Conservation (phyloP, 2,113 vertebrate genomes). For the Toxotes jaculatrix region DNA sequence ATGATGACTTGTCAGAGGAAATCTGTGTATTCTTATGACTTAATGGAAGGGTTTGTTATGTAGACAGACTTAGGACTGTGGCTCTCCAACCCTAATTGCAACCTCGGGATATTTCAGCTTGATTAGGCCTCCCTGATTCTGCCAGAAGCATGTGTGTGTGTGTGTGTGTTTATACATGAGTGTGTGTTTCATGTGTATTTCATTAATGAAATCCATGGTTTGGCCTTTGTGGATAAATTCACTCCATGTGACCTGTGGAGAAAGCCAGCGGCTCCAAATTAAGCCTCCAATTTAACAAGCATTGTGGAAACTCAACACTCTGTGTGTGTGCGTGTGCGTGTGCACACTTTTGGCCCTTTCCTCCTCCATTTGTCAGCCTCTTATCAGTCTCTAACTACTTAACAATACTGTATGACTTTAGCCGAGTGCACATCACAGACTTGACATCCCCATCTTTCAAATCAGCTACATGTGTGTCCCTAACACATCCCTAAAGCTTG, state of each 20-base stretch:
- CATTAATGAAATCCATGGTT: slow-evolving; percentile 73
- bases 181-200: slow-evolving; percentile 49
- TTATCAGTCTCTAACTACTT: slow-evolving; percentile 44
- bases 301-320: slow-evolving; percentile 42
- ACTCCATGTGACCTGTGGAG: slow-evolving; percentile 70
- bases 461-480: slow-evolving; percentile 65
- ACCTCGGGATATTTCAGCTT: slow-evolving; percentile 68
- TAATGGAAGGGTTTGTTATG: slow-evolving; percentile 51
- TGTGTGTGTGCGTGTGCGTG: slow-evolving; percentile 19
- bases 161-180: neutral
- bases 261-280: slow-evolving; percentile 68
- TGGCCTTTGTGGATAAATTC: slow-evolving; percentile 67
- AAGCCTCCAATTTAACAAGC: slow-evolving; percentile 72
- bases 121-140: slow-evolving; percentile 64
- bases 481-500: slow-evolving; percentile 63
- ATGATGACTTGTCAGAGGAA: slow-evolving; percentile 36
- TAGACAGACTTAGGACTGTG: slow-evolving; percentile 43
- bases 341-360: slow-evolving; percentile 34
- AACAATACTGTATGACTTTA: slow-evolving; percentile 31
- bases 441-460: slow-evolving; percentile 70
- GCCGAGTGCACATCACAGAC: slow-evolving; percentile 59
- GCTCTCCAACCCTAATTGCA: slow-evolving; percentile 72
- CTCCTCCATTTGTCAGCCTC: slow-evolving; percentile 17
- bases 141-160: slow-evolving; percentile 40
- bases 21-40: slow-evolving; percentile 46